Conservation (phyloP, 2,888 invertebrate species). For the Cybosia mesomella region DNA sequence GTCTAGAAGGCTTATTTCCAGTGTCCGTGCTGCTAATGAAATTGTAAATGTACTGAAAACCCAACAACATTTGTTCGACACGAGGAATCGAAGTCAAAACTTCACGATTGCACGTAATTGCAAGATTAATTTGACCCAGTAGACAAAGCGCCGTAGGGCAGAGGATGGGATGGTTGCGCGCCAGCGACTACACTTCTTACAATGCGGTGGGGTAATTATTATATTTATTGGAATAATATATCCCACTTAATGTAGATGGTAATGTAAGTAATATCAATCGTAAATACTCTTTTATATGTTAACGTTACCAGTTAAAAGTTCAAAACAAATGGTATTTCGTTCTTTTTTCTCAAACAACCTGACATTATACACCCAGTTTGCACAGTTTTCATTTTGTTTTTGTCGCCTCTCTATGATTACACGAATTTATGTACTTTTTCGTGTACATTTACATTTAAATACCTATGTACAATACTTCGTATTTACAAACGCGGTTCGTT, state of each 20-base stretch:
- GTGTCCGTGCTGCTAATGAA: too few species aligned
- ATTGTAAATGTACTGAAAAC: too few species aligned
- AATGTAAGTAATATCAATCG: not conserved
- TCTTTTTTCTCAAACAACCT: constrained; percentile 1
- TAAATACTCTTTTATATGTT: not conserved
- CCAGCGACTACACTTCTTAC: too few species aligned
- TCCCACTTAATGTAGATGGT: not conserved
- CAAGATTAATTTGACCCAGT: not conserved
- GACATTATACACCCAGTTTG: not conserved
- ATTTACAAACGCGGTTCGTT: not conserved
- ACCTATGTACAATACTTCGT: not conserved
- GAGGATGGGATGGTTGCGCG: not conserved
- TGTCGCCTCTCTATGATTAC: not conserved
- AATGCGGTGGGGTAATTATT: not conserved
- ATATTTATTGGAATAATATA: not conserved
- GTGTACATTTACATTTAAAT: constrained; percentile 1
- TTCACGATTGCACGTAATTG: not conserved
- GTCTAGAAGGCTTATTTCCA: too few species aligned
- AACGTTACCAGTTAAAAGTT: not conserved
- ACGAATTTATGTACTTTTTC: not conserved
- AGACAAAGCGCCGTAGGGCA: not conserved
- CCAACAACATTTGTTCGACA: not conserved
- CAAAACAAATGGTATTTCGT: not conserved
- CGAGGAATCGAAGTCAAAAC: not conserved
- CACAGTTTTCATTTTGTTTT: constrained; percentile 3